phyloP scores from a whole-genome alignment of 2,113 vertebrate species.

The Sylvietta virens region DNA sequence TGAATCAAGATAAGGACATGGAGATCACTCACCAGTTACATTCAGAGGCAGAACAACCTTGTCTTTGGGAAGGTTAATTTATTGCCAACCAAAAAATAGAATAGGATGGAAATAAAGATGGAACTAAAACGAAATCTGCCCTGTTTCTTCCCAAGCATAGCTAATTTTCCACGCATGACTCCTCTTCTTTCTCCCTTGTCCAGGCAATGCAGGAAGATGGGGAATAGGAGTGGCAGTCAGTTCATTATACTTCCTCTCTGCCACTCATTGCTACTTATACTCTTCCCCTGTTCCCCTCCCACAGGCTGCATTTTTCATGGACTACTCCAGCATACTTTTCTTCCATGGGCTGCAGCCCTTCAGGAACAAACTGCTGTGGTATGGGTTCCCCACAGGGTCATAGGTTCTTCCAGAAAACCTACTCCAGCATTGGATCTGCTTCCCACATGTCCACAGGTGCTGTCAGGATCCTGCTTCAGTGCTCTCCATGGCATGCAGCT shows the following conservation, averaged over 20 bases:
- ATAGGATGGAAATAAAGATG: not conserved
- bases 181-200: accelerated
- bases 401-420: not conserved
- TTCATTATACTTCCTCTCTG: not conserved
- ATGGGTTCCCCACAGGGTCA: not conserved
- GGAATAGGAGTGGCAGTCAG: not conserved
- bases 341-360: not conserved
- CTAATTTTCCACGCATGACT: not conserved
- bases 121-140: not conserved
- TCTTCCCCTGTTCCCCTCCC: not conserved
- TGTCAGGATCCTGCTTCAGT: not conserved
- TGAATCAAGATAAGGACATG: not conserved
- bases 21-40: not conserved
- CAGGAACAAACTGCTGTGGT: not conserved
- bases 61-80: not conserved
- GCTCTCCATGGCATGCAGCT: not conserved
- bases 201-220: not conserved
- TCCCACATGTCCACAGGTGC: not conserved
- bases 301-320: not conserved
- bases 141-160: not conserved
- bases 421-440: accelerated
- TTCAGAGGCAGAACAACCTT: not conserved
- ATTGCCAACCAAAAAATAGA: not conserved
- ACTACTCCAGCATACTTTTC: not conserved
- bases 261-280: not conserved